Conservation (phyloP, 2,797 vertebrate species). For the Leptatherina wallacei region DNA sequence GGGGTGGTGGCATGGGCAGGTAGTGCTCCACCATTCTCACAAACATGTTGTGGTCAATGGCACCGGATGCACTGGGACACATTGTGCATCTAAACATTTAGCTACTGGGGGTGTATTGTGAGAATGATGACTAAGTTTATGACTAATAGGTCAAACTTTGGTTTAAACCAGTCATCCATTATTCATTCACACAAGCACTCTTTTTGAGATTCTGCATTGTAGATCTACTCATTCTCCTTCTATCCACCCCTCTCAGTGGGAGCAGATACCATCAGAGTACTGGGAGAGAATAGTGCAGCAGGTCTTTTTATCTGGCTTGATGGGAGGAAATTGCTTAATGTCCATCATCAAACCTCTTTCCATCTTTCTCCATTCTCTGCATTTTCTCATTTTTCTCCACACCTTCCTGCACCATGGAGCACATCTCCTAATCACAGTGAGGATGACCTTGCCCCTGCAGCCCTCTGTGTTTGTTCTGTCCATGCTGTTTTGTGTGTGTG, state of each 20-base stretch:
- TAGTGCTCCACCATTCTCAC: conserved; percentile 37
- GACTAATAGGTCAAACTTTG: conserved; percentile 41
- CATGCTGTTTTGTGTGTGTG: conserved; percentile 14
- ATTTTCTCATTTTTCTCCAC: conserved; percentile 43
- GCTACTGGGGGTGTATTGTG: conserved; percentile 1
- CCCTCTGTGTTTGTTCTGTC: conserved; percentile 9
- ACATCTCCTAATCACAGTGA: conserved; percentile 45
- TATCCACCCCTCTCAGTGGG: conserved; percentile 18
- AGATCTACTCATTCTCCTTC: conserved; percentile 35
- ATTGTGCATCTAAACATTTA: conserved; percentile 20
- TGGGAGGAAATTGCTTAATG: conserved; percentile 44
- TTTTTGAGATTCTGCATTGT: conserved; percentile 2
- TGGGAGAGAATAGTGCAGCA: conserved; percentile 21
- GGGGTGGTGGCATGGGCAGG: conserved; percentile 60
- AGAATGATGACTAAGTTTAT: conserved; percentile 30
- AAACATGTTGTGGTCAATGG: not conserved
- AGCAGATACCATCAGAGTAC: conserved; percentile 48
- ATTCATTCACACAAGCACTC: conserved; percentile 33
- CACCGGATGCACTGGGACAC: not conserved
- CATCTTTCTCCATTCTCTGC: conserved; percentile 30
- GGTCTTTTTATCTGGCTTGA: conserved; percentile 37
- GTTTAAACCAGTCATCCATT: conserved; percentile 48
- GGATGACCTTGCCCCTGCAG: conserved; percentile 61
- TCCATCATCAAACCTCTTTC: conserved; percentile 36
- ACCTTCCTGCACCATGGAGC: conserved; percentile 32